A percentile compares a stretch with the other conserved stretches of the same genome.
phyloP scores from a whole-genome alignment of 2,797 vertebrate species.

The Orestias chungarensis region DNA sequence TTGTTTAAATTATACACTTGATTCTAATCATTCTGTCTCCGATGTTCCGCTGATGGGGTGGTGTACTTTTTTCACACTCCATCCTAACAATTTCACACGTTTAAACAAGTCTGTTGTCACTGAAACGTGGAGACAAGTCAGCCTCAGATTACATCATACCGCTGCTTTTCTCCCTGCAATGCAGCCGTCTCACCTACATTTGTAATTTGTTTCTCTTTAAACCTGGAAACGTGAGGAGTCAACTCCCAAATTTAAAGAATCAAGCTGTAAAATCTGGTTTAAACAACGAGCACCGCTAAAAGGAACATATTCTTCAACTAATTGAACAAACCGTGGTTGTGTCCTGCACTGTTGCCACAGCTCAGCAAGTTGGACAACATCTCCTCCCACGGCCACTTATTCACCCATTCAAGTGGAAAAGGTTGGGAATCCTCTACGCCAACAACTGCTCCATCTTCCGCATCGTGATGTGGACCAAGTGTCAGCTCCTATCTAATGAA shows the following conservation, averaged over 20 bases:
- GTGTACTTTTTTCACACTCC: not conserved
- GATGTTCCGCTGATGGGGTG: not conserved
- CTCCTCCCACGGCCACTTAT: slow-evolving; percentile 28
- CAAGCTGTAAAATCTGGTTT: not conserved
- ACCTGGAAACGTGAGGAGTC: not conserved
- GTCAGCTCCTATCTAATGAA: slow-evolving; percentile 64
- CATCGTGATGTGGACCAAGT: slow-evolving; percentile 25
- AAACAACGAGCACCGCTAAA: not conserved
- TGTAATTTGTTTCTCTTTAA: not conserved
- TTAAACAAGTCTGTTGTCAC: not conserved
- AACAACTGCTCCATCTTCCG: slow-evolving; percentile 34
- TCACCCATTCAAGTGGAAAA: slow-evolving; percentile 28
- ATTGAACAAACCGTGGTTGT: not conserved
- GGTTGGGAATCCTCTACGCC: slow-evolving; percentile 43
- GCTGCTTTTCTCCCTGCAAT: not conserved
- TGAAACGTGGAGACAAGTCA: not conserved
- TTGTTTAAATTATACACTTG: slow-evolving; percentile 6
- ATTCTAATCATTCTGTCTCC: not conserved
- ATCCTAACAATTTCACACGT: not conserved
- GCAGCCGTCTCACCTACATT: not conserved
- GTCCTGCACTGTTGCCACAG: not conserved
- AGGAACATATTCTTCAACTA: not conserved
- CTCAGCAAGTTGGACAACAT: slow-evolving; percentile 7
- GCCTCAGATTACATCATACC: not conserved
- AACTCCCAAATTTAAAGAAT: not conserved